These are phyloP conservation scores for Pyrgilauda ruficollis DNA, from an alignment of 2,113 vertebrate species.

Conservation along the genomic window DNA sequence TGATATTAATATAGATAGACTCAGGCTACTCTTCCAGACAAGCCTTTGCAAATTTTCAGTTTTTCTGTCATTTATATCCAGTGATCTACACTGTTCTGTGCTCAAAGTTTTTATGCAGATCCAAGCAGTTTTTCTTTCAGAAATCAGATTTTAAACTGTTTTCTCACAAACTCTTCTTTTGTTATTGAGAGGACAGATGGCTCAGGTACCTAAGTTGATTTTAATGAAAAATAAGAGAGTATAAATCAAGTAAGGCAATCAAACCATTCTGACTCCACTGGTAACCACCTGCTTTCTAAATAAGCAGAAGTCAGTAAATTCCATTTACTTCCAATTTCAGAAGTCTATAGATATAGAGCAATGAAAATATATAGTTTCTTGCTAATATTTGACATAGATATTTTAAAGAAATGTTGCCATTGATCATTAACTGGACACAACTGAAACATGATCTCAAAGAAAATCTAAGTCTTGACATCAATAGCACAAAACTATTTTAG, in stretches of 20 bases:
- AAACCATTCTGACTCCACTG: background rate
- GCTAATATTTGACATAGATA: background rate
- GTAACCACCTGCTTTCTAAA: background rate
- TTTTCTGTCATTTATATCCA: slow-evolving; percentile 2
- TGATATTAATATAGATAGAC: background rate
- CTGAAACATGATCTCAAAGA: background rate
- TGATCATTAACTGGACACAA: background rate
- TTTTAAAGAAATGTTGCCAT: background rate
- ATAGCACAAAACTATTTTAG: background rate
- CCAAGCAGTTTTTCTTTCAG: background rate
- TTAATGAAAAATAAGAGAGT: slow-evolving; percentile 8
- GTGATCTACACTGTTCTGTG: background rate
- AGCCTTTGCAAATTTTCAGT: background rate
- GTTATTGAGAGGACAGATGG: background rate
- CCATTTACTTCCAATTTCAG: background rate
- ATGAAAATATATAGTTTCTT: background rate
- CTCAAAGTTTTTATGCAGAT: slow-evolving; percentile 5
- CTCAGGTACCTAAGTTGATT: slow-evolving; percentile 24
- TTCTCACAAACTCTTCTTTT: slow-evolving; percentile 13
- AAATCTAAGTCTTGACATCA: background rate
- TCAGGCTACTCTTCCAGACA: background rate
- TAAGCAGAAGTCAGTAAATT: background rate
- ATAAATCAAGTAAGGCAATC: background rate
- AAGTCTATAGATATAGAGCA: background rate
- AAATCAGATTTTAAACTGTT: slow-evolving; percentile 17